Conservation (phyloP, 2,797 vertebrate species). For the Sebastes vulpes region DNA sequence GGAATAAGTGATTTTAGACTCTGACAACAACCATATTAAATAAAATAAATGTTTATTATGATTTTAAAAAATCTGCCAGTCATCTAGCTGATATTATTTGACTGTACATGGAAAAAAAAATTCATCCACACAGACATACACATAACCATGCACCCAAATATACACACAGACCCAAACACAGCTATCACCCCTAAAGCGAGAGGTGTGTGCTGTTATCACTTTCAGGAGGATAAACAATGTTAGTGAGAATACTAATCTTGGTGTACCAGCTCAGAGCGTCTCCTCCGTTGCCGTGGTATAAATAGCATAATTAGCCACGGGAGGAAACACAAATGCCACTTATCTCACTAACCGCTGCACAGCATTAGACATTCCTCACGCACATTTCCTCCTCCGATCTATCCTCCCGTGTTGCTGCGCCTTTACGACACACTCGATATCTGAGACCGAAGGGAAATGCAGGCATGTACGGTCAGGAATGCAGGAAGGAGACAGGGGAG, state of each 20-base stretch:
- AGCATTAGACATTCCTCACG: constrained; percentile 50
- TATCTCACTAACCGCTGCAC: constrained; percentile 71
- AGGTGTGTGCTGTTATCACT: constrained; percentile 71
- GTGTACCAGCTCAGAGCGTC: constrained; percentile 71
- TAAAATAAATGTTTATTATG: too few species aligned
- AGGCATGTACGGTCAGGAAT: constrained; percentile 1
- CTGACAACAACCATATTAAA: neutral
- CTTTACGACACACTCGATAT: constrained; percentile 38
- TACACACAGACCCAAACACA: constrained; percentile 20
- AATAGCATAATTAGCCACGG: constrained; percentile 82
- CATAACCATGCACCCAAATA: neutral
- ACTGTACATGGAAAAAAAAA: neutral
- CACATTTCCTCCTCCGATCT: constrained; percentile 36
- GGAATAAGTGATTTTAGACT: neutral
- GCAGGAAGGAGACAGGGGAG: neutral
- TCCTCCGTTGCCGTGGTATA: constrained; percentile 65
- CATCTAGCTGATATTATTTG: neutral
- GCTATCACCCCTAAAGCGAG: constrained; percentile 58
- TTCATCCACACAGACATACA: neutral
- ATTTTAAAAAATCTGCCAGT: too few species aligned
- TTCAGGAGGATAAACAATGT: constrained; percentile 78
- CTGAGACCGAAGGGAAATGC: constrained; percentile 39
- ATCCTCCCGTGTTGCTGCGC: constrained; percentile 21
- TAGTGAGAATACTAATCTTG: constrained; percentile 78
- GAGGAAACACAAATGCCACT: constrained; percentile 80